A percentile compares a stretch with the other conserved stretches of the same genome.
phyloP scores from a whole-genome alignment of 2,797 vertebrate species.

The Sciaenops ocellatus region DNA sequence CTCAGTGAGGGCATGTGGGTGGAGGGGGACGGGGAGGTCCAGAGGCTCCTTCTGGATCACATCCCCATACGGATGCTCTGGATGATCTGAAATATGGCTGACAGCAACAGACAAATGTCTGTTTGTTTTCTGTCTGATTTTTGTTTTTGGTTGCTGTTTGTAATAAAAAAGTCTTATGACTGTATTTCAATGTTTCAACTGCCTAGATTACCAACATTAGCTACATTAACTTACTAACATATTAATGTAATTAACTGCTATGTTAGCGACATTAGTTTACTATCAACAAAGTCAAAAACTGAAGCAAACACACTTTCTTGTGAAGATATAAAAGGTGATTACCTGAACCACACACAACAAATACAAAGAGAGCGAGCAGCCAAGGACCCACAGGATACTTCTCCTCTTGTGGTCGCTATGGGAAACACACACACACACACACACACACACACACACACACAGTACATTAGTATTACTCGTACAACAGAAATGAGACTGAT shows the following conservation, averaged over 20 bases:
- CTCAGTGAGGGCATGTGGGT: constrained; percentile 60
- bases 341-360: constrained; percentile 98
- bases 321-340: constrained; percentile 20
- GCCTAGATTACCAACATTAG: not conserved
- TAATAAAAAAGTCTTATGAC: too few species aligned
- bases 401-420: constrained; percentile 87
- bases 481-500: constrained; percentile 7
- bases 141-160: not conserved
- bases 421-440: constrained; percentile 47
- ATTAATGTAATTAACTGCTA: not conserved
- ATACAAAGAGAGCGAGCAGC: constrained; percentile 95
- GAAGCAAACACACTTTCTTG: not conserved
- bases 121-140: not conserved
- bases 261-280: not conserved
- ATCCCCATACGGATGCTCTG: constrained; percentile 89
- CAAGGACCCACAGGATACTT: constrained; percentile 96
- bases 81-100: constrained; percentile 89
- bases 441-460: constrained; percentile 16
- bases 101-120: constrained; percentile 13
- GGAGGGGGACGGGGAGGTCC: constrained; percentile 4
- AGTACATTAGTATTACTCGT: constrained; percentile 21
- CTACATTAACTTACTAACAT: not conserved
- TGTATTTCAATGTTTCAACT: too few species aligned
- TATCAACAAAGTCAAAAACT: not conserved
- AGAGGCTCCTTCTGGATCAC: constrained; percentile 73